A percentile compares a stretch with the other conserved stretches of the same genome.
Conservation (phyloP, 2,113 vertebrate genomes). For the Pampusana beccarii region DNA sequence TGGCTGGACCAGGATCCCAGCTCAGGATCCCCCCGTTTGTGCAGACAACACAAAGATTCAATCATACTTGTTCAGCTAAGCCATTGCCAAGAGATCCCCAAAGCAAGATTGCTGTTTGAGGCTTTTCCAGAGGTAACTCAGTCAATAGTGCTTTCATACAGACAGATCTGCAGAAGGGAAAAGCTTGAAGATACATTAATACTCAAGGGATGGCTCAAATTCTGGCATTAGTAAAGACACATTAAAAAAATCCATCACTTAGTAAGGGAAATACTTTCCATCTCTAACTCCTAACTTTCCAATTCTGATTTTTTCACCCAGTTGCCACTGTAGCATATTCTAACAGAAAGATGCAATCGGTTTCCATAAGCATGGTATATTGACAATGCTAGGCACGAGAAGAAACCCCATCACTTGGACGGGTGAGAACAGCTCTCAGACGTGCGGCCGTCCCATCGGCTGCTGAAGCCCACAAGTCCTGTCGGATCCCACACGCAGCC, state of each 20-base stretch:
- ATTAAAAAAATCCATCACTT: not conserved
- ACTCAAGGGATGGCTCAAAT: not conserved
- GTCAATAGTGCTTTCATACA: not conserved
- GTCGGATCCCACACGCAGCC: rapidly evolving
- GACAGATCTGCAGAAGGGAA: not conserved
- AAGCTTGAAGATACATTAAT: not conserved
- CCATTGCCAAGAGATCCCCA: not conserved
- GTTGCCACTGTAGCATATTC: not conserved
- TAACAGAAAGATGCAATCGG: not conserved
- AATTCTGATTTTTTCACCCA: not conserved
- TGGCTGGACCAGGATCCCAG: not conserved
- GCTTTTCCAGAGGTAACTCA: not conserved
- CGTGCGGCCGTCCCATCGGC: not conserved
- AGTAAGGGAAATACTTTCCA: not conserved
- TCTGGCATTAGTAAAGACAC: not conserved
- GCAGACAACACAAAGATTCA: not conserved
- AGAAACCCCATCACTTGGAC: not conserved
- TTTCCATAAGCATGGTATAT: not conserved
- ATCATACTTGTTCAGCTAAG: not conserved
- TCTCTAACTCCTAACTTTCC: not conserved
- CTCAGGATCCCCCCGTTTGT: not conserved
- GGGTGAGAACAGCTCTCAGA: not conserved
- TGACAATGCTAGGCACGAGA: not conserved
- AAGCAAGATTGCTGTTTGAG: not conserved
- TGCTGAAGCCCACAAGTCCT: not conserved